Percentiles rank a stretch among this genome's conserved stretches.
These are phyloP conservation scores for Nixonia krombeini DNA, from an alignment of 1,140 invertebrate species.

Conservation along the genomic window DNA sequence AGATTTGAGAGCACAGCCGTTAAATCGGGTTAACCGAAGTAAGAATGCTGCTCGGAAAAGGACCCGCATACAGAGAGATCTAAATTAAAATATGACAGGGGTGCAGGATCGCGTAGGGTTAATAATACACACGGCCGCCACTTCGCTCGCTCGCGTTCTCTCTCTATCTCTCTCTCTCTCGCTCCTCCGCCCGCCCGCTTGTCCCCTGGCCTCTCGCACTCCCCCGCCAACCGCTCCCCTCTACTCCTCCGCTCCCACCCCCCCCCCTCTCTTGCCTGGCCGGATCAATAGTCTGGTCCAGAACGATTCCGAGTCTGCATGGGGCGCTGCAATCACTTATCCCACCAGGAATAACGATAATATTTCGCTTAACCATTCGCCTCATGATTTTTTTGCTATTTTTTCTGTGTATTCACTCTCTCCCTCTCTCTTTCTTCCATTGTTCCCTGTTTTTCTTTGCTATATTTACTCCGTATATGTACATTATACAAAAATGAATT, in stretches of 20 bases:
- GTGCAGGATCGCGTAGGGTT: constrained; percentile 43
- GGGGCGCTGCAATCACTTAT: constrained; percentile 48
- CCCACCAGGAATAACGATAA: constrained; percentile 18
- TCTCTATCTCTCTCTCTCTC: not conserved
- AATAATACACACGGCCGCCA: constrained; percentile 42
- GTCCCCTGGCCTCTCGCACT: constrained; percentile 3
- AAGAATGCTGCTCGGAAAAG: constrained; percentile 27
- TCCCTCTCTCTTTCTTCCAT: no score
- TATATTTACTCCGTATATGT: no score
- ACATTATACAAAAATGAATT: no score
- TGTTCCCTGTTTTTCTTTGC: no score
- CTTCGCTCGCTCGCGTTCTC: not conserved
- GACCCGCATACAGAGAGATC: constrained; percentile 26
- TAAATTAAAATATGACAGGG: constrained; percentile 41
- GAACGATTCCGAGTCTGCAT: constrained; percentile 31
- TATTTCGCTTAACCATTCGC: not conserved
- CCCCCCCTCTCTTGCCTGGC: constrained; percentile 7
- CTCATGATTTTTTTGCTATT: no score
- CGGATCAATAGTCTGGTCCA: constrained; percentile 48
- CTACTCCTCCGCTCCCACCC: not conserved
- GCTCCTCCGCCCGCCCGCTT: not conserved
- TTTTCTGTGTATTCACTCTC: no score
- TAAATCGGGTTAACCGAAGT: constrained; percentile 10
- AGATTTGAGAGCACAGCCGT: no score
- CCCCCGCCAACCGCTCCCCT: no score